Evolutionary conservation across 1,140 invertebrate species (phyloP).

Genomic region (Helicoverpa armigera): DNA sequence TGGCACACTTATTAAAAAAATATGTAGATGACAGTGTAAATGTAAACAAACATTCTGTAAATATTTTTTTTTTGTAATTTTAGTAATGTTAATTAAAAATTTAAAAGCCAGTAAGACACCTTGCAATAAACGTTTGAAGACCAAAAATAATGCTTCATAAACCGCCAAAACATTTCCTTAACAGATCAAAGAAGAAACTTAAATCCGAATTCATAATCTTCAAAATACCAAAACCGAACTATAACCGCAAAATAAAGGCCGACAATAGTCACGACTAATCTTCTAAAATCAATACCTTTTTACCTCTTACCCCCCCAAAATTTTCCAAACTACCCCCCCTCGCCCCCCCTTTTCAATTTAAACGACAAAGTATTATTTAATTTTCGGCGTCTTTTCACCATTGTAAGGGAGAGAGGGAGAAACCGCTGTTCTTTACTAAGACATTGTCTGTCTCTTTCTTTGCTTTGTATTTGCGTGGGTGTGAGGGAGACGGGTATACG

Average conservation of each 20-base stretch:
- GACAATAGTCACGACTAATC: slow-evolving; percentile 69
- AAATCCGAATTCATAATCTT: slow-evolving; percentile 21
- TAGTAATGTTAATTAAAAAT: no score
- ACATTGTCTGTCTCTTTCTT: slow-evolving; percentile 68
- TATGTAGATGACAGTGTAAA: no score
- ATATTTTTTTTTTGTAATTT: no score
- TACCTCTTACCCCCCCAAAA: slow-evolving; percentile 79
- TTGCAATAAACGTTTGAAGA: not conserved
- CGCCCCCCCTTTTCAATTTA: slow-evolving; percentile 78
- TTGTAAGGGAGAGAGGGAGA: slow-evolving; percentile 75
- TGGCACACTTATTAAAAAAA: no score
- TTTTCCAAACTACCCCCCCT: slow-evolving; percentile 76
- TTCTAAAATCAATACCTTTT: slow-evolving; percentile 85
- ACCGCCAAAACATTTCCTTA: not conserved
- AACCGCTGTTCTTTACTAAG: slow-evolving; percentile 72
- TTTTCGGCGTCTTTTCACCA: slow-evolving; percentile 84
- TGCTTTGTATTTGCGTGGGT: slow-evolving; percentile 58
- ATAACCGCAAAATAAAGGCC: slow-evolving; percentile 62
- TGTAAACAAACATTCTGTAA: no score
- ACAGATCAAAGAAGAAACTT: slow-evolving; percentile 6
- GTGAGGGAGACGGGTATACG: slow-evolving; percentile 71
- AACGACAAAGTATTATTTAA: slow-evolving; percentile 86
- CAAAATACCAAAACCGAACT: slow-evolving; percentile 36
- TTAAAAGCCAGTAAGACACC: no score
- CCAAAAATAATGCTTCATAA: not conserved